Base-by-base conservation (phyloP, 23 tunicate genomes). In the Halocynthia aurantium region DNA sequence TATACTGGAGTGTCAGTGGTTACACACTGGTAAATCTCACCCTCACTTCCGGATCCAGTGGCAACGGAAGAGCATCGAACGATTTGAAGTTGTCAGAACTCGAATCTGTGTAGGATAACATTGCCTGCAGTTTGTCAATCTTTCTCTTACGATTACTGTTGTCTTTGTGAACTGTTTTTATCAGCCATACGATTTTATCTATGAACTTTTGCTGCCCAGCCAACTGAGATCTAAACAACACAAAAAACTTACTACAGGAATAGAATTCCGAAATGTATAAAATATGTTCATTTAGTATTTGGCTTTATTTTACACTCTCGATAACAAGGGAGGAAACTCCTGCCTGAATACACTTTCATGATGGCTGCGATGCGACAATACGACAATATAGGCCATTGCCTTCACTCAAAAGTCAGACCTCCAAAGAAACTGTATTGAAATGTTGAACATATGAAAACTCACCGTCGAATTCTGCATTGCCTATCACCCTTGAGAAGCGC, bases 11-110 rank as follows among this genome's bases (percentile, higher is more conserved):
- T 15, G n/a, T 60, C 17, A 60, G 64, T 1, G 64, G n/a, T 15
- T 17, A 17, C 17, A 15, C 64, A 15, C 64, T 60, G 64, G 20
- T 5, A 49, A 31, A 22, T 72, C 56, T 61, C 53, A 85, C 97
- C 82, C 86, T 84, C 8, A 92, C 84, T 57, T 78, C 84, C 0
- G 98, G 98, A 80, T 92, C 98, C 13, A 92, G 81, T 0, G 98
- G 98, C 50, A 92, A 74, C 2, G 92, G 92, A 7, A 92, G 71
- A n/a, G 92, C 82, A 13, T 86, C 88, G 70, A 92, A 92, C 17
- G 62, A 15, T 51, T 85, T 69, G 53, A 92, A 63, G 52, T 77
- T 80, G 20, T 77, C n/a, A 12, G 76, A 19, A 44, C 68, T 70
- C 61, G 79, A 10, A 31, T 67, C 69, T 18, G 84, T 80, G n/a